phyloP scores from a whole-genome alignment of 2,888 invertebrate species.

The Sinohyriopsis cumingii region DNA sequence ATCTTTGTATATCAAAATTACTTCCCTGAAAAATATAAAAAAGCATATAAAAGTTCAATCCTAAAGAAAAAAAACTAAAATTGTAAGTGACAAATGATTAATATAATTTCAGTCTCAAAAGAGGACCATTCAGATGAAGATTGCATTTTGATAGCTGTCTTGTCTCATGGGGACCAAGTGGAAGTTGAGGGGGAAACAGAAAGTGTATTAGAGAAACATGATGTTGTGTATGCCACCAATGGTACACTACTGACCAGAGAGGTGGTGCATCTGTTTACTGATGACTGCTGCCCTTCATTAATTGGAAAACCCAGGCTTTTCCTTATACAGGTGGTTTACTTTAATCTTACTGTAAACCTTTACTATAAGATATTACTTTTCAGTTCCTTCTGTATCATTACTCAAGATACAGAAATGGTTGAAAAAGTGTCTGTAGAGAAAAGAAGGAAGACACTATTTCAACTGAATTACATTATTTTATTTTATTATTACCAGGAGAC shows the following conservation, averaged over 20 bases:
- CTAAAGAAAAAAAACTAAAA: too few species aligned
- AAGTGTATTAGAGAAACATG: constrained; percentile 78
- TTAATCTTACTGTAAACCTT: neutral
- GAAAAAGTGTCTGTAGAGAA: too few species aligned
- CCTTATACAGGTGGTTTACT: constrained; percentile 78
- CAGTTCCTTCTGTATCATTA: neutral
- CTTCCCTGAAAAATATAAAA: too few species aligned
- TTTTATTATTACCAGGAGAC: too few species aligned
- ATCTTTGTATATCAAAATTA: too few species aligned
- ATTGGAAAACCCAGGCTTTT: constrained; percentile 88
- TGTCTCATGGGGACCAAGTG: constrained; percentile 92
- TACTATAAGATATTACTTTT: neutral
- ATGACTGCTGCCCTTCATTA: constrained; percentile 83
- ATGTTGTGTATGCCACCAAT: constrained; percentile 43
- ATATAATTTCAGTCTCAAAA: constrained; percentile 76
- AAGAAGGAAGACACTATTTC: too few species aligned
- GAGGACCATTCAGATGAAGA: constrained; percentile 87
- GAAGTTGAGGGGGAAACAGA: constrained; percentile 88
- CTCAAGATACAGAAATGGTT: too few species aligned
- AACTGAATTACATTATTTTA: too few species aligned
- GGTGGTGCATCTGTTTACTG: constrained; percentile 78
- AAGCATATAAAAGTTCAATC: too few species aligned
- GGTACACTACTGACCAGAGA: constrained; percentile 33
- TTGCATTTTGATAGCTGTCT: constrained; percentile 86
- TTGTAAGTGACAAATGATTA: too few species aligned